A percentile compares a stretch with the other conserved stretches of the same genome.
phyloP scores from a whole-genome alignment of 2,797 vertebrate genomes.

The Telmatherina bonti region DNA sequence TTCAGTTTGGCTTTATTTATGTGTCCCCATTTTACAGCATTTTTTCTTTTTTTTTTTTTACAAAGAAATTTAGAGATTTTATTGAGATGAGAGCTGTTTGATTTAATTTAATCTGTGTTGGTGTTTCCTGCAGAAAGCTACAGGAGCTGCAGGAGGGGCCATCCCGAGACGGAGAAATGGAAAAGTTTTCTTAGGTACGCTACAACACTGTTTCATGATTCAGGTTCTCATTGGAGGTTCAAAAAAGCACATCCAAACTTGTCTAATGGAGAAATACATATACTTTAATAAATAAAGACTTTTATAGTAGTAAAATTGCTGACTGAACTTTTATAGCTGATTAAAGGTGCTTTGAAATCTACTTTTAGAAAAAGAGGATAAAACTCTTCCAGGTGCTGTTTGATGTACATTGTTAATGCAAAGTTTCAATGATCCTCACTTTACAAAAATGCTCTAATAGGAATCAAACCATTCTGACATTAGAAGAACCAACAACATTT shows the following conservation, averaged over 20 bases:
- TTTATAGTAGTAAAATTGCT: neutral
- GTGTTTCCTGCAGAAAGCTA: constrained; percentile 90
- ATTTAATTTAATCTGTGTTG: constrained; percentile 19
- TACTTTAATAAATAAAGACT: neutral
- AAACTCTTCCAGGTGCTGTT: too few species aligned
- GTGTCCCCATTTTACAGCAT: neutral
- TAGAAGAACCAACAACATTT: neutral
- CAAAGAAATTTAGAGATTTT: constrained; percentile 16
- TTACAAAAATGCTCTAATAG: neutral
- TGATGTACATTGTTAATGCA: neutral
- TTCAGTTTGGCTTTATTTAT: neutral
- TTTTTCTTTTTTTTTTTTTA: constrained; percentile 19
- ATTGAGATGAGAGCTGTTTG: constrained; percentile 4
- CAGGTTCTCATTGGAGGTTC: neutral
- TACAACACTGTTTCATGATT: neutral
- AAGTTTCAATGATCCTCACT: neutral
- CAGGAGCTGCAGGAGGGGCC: constrained; percentile 94
- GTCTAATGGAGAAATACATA: neutral
- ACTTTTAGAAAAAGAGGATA: too few species aligned
- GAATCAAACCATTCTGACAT: too few species aligned
- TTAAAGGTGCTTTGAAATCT: too few species aligned
- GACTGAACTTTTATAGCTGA: neutral
- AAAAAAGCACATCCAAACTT: too few species aligned
- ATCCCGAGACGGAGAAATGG: constrained; percentile 92
- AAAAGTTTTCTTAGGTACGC: constrained; percentile 95